Base-by-base conservation (phyloP, 2,888 invertebrate species). In the Hydrotaea diabolus region DNA sequence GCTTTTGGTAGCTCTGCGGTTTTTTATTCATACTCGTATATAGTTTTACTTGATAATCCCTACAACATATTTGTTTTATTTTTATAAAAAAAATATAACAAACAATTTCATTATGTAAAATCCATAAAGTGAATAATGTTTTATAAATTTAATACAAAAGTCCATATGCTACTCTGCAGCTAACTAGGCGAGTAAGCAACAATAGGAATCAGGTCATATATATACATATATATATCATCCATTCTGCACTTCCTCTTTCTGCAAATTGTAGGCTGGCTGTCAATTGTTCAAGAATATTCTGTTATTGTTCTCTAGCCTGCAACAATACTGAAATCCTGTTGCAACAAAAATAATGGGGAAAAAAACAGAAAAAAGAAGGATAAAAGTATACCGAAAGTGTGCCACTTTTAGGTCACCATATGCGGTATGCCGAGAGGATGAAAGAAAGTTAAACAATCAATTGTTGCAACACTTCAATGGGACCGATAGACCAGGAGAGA, bases 271-370 rank as follows among this genome's bases (percentile, higher is more conserved):
- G 21, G 1, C 62, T n/a, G 31, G n/a, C 5, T 64, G 39, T 43
- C 66, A 66, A 66, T 66, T 66, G 66, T 66, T 19, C 39, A 13
- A 66, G 66, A 39, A 39, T 43, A 39, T 39, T 66, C 39, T 19
- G 13, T 8, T 66, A 39, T 43, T 66, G 17, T 66, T 21, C n/a
- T 66, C 21, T 43, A 7, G 36, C n/a, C 19, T 19, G 4, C 66
- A 66, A 66, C 66, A 66, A 66, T 43, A 43, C 36, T 43, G 62
- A 43, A 66, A 66, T 66, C 66, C 66, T 66, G 66, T 66, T 66
- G 66, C 66, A 66, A 43, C 39, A 39, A 39, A 59, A n/a, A n/a
- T n/a, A n/a, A n/a, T n/a, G n/a, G n/a, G n/a, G n/a, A n/a, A n/a
- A 2, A 64, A 36, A 9, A 43, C 36, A 19, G 3, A 66, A 21